Base-by-base conservation (phyloP, 1,140 invertebrate genomes). In the Drosophila simulans region DNA sequence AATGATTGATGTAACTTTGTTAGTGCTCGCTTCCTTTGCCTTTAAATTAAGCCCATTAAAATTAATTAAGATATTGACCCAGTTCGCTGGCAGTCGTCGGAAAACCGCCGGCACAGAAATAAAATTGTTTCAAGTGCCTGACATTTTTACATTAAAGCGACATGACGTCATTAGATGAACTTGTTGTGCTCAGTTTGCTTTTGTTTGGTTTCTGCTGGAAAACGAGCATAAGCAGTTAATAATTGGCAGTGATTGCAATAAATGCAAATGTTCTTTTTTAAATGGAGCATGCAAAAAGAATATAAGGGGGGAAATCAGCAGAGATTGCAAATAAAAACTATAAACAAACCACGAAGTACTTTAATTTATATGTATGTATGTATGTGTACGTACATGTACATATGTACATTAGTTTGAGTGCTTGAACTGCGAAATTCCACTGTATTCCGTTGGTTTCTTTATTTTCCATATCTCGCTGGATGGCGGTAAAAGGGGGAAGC, bases 1-100 rank as follows among this genome's bases (percentile, higher is more conserved):
- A 46, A 69, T 68, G 63, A 69, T 69, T 69, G 66, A 69, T 68
- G 66, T 55, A 69, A 69, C 62, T 68, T 68, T 69, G 63, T 54
- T 69, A 45, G 40, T 31, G 48, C 63, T 66, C 63, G 52, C 46
- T 77, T 46, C 49, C 54, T 69, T 69, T 77, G 62, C 60, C 55
- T 76, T 55, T 76, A 66, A 76, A 76, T 76, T 76, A 76, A 76
- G 72, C 72, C 73, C 71, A 76, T 76, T 76, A 76, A 76, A 76
- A 76, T 66, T 76, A 76, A 76, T 76, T 76, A 76, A 76, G 73
- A 76, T 75, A 76, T 75, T 75, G 72, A 75, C 72, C 72, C 48
- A 75, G 52, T 76, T 75, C 31, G 57, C 43, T 63, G 42, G 17
- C 34, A 60, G 62, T 37, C 56, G 42, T 42, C 31, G 35, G 40